These are phyloP conservation scores for Tetraodon nigroviridis DNA, from an alignment of 2,113 vertebrate species.

Conservation along the genomic window DNA sequence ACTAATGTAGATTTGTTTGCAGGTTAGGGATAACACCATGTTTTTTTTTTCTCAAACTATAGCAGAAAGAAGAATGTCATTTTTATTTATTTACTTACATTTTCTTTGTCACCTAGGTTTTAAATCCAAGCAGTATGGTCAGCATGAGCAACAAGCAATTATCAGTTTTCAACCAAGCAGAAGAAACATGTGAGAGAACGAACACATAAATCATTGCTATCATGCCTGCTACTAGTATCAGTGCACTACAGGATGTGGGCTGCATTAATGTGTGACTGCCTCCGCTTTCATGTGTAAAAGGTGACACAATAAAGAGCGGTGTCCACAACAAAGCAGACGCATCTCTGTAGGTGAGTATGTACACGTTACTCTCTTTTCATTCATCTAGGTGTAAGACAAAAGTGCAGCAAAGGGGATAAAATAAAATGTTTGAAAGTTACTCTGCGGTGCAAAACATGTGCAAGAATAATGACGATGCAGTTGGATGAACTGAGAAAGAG, in stretches of 20 bases:
- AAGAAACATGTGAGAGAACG: constrained; percentile 55
- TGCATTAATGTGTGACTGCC: constrained; percentile 53
- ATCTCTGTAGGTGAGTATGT: constrained; percentile 28
- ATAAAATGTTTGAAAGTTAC: too few relatives aligned
- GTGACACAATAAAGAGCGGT: constrained; percentile 15
- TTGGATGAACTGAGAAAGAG: constrained; percentile 18
- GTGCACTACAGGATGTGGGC: constrained; percentile 52
- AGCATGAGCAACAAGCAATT: constrained; percentile 56
- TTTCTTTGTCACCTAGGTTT: constrained; percentile 24
- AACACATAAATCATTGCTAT: constrained; percentile 69
- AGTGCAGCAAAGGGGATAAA: not conserved
- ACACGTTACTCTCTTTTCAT: constrained; percentile 19
- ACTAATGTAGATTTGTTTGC: not conserved
- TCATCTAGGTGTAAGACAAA: constrained; percentile 5
- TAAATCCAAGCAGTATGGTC: constrained; percentile 3
- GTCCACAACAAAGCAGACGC: constrained; percentile 7
- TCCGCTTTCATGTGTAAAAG: constrained; percentile 31
- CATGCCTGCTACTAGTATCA: constrained; percentile 47
- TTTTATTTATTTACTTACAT: too few relatives aligned
- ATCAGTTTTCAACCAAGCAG: constrained; percentile 51
- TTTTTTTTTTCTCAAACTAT: too few relatives aligned
- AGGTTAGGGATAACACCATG: not conserved
- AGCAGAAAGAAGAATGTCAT: too few relatives aligned
- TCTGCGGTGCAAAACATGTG: constrained; percentile 26
- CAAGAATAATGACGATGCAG: constrained; percentile 40